These are phyloP conservation scores for Octomys mimax DNA, from an alignment of 2,797 vertebrate species.

Conservation along the genomic window DNA sequence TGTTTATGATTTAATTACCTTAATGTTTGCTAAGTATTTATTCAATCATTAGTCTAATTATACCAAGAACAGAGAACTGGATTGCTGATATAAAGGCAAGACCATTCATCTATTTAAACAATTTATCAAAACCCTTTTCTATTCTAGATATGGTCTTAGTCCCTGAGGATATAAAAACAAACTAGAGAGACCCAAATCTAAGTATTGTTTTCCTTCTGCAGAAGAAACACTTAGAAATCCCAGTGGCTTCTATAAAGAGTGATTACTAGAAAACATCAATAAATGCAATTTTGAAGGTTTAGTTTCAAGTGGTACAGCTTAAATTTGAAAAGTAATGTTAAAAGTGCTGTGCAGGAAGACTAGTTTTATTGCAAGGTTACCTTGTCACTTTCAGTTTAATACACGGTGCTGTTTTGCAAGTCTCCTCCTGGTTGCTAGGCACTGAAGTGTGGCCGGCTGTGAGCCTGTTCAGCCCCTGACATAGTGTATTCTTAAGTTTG, in stretches of 20 bases:
- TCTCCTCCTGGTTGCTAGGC: background rate
- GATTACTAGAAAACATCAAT: background rate
- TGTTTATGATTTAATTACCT: background rate
- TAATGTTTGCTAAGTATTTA: slow-evolving; percentile 62
- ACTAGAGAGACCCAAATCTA: background rate
- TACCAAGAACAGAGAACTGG: slow-evolving; percentile 28
- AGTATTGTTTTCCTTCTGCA: slow-evolving; percentile 20
- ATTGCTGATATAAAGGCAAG: slow-evolving; percentile 47
- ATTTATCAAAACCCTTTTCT: background rate
- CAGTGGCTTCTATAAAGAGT: background rate
- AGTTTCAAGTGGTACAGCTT: slow-evolving; percentile 15
- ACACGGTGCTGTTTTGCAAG: background rate
- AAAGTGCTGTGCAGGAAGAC: background rate
- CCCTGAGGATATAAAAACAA: slow-evolving; percentile 40
- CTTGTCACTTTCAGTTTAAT: background rate
- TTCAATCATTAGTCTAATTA: slow-evolving; percentile 65
- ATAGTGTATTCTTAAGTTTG: background rate
- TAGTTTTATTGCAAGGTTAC: background rate
- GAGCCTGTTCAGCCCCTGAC: background rate
- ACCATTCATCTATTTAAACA: slow-evolving; percentile 45
- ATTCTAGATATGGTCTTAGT: background rate
- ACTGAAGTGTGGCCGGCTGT: background rate
- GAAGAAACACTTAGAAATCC: slow-evolving; percentile 17
- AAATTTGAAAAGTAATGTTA: slow-evolving; percentile 29
- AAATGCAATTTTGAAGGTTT: slow-evolving; percentile 14